Base-by-base conservation (phyloP, 35 echinoderm and acorn worm genomes). In the Heliocidaris tuberculata region DNA sequence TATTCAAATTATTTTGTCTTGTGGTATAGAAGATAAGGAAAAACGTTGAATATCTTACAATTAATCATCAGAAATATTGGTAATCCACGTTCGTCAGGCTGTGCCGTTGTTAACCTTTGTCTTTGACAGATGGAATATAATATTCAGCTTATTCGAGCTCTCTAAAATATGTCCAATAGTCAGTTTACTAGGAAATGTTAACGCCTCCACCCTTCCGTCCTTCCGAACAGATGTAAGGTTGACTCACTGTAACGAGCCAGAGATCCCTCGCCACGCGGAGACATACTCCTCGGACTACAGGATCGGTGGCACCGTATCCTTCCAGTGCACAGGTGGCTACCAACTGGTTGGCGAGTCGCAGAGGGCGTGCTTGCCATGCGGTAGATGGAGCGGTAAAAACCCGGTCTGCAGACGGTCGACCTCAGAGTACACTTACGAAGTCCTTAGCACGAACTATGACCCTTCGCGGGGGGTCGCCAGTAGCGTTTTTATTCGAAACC, bases 351-450 rank as follows among this genome's bases (percentile, higher is more conserved):
- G 91, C 16, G 91, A 93, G 30, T 59, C 48, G 50, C 47, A 93
- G 91, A 93, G 91, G 91, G 91, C 91, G 91, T 93, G 91, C 91
- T 93, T 93, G 27, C 91, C 91, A 13, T 93, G 91, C 50, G 91
- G 91, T 30, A 49, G 24, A 59, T 93, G 91, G 91, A 93, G 91
- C 50, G 91, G 91, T 59, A 93, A n/a, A 50, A 49, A 49, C 31
- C 91, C 91, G 8, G 48, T 93, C 1, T 93, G 91, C 91, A 93
- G 91, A 31, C 91, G 91, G 50, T 48, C 50, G n/a, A 59, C 48
- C 11, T 8, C 13, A 13, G 91, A 93, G 50, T 49, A 93, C 7
- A 93, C 48, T 1, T 93, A 93, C 91, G 91, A 59, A 30, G 50
- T 93, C 24, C 47, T 93, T 29, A 93, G 91, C 91, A 93, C 91